Evolutionary conservation across 2,888 invertebrate species (phyloP), one percentile per base, ranked within the genome.

Genomic region (Melanostoma scalare): DNA sequence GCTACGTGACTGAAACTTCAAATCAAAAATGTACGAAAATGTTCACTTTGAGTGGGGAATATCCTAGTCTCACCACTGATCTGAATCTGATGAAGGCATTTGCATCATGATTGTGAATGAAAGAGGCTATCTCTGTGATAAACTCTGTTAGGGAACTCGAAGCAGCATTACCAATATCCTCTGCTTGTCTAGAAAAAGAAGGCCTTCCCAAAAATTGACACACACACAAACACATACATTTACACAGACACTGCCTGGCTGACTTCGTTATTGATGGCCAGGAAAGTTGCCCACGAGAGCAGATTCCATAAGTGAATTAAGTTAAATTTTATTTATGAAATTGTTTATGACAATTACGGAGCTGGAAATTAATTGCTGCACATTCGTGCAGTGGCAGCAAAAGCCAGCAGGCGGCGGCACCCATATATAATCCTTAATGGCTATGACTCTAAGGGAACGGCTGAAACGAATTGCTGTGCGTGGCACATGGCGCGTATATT

Each of bases 271-370:
- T 82, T 78, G 78, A 82, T 82, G 82, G 79, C 79, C 9, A 46
- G 75, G 52, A 80, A 74, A 74, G 56, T 80, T 71, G 63, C 73
- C 73, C 73, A 78, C 63, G 63, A 82, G 69, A 71, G 69, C 84
- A 79, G 56, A 84, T 79, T 75, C 67, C 74, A 36, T 79, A 75
- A 84, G 84, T 84, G 79, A 84, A 79, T 79, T 84, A 79, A 84
- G 79, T 74, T 79, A 65, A 84, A 84, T 79, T 84, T 84, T 84
- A 84, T 84, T 84, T 84, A 84, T 84, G 84, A 79, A 84, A 79
- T 84, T 84, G 79, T 84, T 84, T 84, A 84, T 79, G 79, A 79
- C 84, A 84, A 84, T 84, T 79, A 84, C 74, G 74, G 55, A 75
- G 79, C 60, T 53, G 50, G 36, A 33, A 84, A 84, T 84, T 84